phyloP scores from a whole-genome alignment of 2,113 vertebrate genomes.

The Epinephelus fuscoguttatus region DNA sequence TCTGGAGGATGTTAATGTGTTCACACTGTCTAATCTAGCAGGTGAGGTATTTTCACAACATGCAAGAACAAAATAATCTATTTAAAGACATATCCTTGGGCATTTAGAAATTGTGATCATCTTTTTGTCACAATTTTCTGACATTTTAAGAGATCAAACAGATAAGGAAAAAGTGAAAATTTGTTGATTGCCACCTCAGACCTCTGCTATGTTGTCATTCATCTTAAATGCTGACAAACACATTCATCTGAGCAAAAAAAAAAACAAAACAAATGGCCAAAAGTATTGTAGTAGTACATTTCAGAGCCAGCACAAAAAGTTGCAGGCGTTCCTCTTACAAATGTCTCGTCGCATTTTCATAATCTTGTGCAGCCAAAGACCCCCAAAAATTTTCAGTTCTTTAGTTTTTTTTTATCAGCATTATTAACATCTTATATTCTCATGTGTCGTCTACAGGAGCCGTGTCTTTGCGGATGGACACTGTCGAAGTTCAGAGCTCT shows the following conservation, averaged over 20 bases:
- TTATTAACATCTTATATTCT: background rate
- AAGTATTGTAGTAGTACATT: background rate
- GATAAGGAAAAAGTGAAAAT: background rate
- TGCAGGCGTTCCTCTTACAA: background rate
- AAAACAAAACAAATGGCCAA: background rate
- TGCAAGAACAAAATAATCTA: background rate
- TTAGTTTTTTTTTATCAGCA: background rate
- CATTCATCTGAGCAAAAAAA: background rate
- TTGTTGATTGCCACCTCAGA: background rate
- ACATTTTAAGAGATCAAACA: background rate
- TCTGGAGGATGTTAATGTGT: slow-evolving; percentile 93
- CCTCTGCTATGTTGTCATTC: background rate
- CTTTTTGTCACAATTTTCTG: background rate
- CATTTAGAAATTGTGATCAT: background rate
- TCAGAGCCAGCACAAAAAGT: background rate
- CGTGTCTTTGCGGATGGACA: slow-evolving; percentile 90
- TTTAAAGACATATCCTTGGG: background rate
- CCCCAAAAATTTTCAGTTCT: background rate
- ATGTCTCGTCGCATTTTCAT: background rate
- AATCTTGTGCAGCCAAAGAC: background rate
- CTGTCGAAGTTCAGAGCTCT: slow-evolving; percentile 85
- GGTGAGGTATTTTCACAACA: slow-evolving; percentile 79
- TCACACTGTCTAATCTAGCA: slow-evolving; percentile 91
- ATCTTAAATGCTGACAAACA: background rate
- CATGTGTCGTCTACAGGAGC: slow-evolving; percentile 85